Percentiles rank a stretch among this genome's conserved stretches.
These are phyloP conservation scores for Betta splendens DNA, from an alignment of 2,797 vertebrate species.

Conservation along the genomic window DNA sequence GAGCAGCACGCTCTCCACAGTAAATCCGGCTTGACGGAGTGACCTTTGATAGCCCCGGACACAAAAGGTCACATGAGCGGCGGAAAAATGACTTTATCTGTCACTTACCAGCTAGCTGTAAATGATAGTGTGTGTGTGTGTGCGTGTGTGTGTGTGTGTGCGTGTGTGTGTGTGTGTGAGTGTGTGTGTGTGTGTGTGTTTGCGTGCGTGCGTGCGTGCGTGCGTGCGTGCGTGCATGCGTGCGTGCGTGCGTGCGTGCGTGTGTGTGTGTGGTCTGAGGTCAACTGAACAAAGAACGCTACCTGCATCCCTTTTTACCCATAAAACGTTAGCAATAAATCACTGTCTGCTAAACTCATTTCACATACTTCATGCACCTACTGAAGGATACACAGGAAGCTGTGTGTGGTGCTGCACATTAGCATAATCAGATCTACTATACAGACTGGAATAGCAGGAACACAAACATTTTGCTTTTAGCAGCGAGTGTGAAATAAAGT, in stretches of 20 bases:
- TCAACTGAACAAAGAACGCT: conserved; percentile 37
- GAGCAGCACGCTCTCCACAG: conserved; percentile 33
- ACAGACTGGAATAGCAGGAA: neutral
- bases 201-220: conserved; percentile 19
- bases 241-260: conserved; percentile 17
- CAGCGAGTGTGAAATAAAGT: conserved; percentile 4
- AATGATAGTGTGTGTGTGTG: conserved; percentile 43
- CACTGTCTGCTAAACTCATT: conserved; percentile 3
- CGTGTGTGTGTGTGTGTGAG: conserved; percentile 21
- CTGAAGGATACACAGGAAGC: conserved; percentile 10
- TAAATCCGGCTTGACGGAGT: conserved; percentile 77
- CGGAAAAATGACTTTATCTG: conserved; percentile 69
- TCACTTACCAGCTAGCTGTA: conserved; percentile 68
- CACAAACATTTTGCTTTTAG: conserved; percentile 5
- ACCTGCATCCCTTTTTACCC: conserved; percentile 25
- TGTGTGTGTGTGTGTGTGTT: conserved; percentile 7
- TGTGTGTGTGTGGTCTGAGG: conserved; percentile 21
- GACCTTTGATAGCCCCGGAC: conserved; percentile 78
- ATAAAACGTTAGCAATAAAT: conserved; percentile 33
- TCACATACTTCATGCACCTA: conserved; percentile 8
- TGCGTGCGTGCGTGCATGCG: conserved; percentile 8
- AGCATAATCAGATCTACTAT: conserved; percentile 3
- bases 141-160: conserved; percentile 15
- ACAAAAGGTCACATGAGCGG: conserved; percentile 76
- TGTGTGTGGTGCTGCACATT: conserved; percentile 13